Evolutionary conservation across 2,113 vertebrate genomes (phyloP), one percentile per base, ranked within the genome.

Genomic region (Elgaria multicarinata): DNA sequence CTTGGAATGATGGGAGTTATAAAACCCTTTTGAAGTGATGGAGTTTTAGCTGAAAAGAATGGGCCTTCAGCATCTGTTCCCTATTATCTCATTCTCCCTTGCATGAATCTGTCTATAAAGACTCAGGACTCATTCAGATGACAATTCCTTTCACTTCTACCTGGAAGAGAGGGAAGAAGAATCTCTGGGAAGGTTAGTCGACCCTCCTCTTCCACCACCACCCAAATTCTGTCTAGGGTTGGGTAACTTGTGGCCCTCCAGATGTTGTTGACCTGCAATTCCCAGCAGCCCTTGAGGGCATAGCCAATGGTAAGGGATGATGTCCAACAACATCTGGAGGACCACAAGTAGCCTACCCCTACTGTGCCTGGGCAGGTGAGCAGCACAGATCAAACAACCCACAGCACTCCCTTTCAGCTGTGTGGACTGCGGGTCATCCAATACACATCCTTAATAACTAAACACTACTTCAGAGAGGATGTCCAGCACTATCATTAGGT

Each of bases 21-120:
- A 90, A 93, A 93, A 81, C 82, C 86, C 88, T 94, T 94, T 85
- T 85, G 88, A 91, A 86, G 64, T 86, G 67, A 79, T 92, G 80
- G 42, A 22, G 24, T 0, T 89, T 91, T 92, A 58, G 58, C 80
- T 92, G 91, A 62, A 85, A 93, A 74, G 67, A 28, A 44, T 33
- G 26, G 67, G 83, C n/a, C 67, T 53, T 72, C 46, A 69, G 64
- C 82, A 83, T 67, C 82, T 83, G 82, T 83, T 83, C 62, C 44
- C 26, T 31, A 79, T 92, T 72, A 76, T 39, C 62, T 4, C 0
- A 46, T 89, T 78, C 76, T 82, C 86, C 16, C 91, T 87, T 74
- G 42, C 89, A 90, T 92, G 89, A 64, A 94, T 92, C 90, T 91
- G 4, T 66, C 58, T 82, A 13, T 83, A 90, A 6, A n/a, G 53